Base-by-base conservation (phyloP, 92 coral and sea anemone genomes). In the Porites evermanni region DNA sequence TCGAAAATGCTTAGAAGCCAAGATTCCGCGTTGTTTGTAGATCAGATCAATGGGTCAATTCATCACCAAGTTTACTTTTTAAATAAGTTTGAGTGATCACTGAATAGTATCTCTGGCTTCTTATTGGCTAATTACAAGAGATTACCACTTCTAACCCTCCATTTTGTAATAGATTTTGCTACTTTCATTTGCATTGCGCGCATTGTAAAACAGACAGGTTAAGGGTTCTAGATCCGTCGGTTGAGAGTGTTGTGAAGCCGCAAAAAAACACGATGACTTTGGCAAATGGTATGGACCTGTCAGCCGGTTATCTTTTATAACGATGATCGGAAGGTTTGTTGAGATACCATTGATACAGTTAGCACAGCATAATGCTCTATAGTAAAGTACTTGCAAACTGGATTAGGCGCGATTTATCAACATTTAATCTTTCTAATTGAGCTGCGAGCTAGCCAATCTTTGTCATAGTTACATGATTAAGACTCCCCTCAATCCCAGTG, bases 41-140 rank as follows among this genome's bases (percentile, higher is more conserved):
- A 77, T 77, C 69, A 77, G 60, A 77, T 77, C 29, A 77, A 77
- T 77, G 24, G n/a, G 59, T 52, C 80, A 77, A 58, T 77, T 61
- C 47, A 26, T 58, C 71, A 56, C 47, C 47, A 18, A 59, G 56
- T 78, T 78, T 44, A 64, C 59, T 78, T 64, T 78, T 67, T 16
- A 53, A 32, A 52, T 79, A 19, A 19, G 72, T 51, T 20, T 79
- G 72, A 79, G 26, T 67, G 72, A 79, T 79, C 47, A 61, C 83
- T n/a, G 47, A 67, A 16, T 17, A 9, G 32, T 7, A 65, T 50
- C 17, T 50, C 64, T 50, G 72, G 6, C 26, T 61, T 51, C 74
- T 56, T 29, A 64, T 66, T 79, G 83, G 83, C 21, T 65, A 53
- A 79, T 19, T 14, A 64, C 70, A 79, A 79, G 72, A 50, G 74